A percentile compares a stretch with the other conserved stretches of the same genome.
Evolutionary conservation across 2,797 vertebrate genomes (phyloP).

Genomic region (Bothrops alternatus): DNA sequence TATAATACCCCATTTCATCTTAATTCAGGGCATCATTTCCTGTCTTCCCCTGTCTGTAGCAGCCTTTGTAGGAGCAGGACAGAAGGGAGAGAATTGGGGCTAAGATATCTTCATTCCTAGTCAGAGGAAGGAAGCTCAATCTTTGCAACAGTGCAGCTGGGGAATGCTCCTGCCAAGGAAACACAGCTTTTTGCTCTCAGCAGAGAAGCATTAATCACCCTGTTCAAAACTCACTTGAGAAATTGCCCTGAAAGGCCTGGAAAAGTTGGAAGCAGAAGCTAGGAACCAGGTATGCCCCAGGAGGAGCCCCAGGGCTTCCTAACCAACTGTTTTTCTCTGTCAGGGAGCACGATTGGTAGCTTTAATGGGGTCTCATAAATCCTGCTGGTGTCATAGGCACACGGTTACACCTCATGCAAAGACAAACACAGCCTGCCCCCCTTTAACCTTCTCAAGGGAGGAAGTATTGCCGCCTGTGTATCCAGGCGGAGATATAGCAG

Average conservation of each 20-base stretch:
- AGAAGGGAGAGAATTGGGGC: background rate
- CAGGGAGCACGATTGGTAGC: background rate
- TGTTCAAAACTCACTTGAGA: slow-evolving; percentile 24
- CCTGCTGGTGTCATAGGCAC: slow-evolving; percentile 34
- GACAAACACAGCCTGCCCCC: slow-evolving; percentile 32
- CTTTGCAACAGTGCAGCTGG: background rate
- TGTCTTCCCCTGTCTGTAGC: background rate
- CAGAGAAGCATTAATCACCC: slow-evolving; percentile 16
- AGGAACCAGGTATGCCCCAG: background rate
- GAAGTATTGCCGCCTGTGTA: background rate
- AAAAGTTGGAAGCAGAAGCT: background rate
- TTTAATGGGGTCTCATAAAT: slow-evolving; percentile 40
- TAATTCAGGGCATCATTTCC: background rate
- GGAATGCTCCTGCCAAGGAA: background rate
- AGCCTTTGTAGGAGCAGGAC: background rate
- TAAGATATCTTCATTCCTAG: background rate
- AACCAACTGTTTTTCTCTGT: background rate
- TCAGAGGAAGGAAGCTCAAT: background rate
- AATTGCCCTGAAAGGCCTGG: background rate
- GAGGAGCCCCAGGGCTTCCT: slow-evolving; percentile 3
- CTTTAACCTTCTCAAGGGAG: slow-evolving; percentile 22
- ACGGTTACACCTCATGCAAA: slow-evolving; percentile 30
- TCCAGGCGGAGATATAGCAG: background rate
- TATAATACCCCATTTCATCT: background rate
- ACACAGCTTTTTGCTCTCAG: slow-evolving; percentile 4